Evolutionary conservation across 2,797 vertebrate genomes (phyloP), one percentile per base, ranked within the genome.

Genomic region (Manis pentadactyla): DNA sequence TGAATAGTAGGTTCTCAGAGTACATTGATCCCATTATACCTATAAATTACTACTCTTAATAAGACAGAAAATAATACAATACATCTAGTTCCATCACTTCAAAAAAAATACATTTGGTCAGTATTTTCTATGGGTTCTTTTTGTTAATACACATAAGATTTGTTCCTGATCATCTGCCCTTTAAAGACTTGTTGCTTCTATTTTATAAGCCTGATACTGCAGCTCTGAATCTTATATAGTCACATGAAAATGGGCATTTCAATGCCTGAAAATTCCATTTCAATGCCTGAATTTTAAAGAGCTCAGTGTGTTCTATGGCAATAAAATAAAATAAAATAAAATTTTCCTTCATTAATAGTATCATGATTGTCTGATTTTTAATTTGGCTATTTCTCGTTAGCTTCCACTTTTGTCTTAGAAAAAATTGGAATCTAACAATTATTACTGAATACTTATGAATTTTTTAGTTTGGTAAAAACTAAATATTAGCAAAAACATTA

Each of bases 161-260:
- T 75, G 53, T 71, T 93, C 23, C 64, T 68, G 51, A 37, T 64
- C 17, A 81, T 63, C 64, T 51, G 59, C 68, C 55, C 34, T 81
- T 90, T 94, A 90, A 84, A 93, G 53, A 93, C 27, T 5, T 7
- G 42, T 25, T 92, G 53, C 39, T 95, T 96, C 69, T 73, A 61
- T 94, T 95, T 87, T 83, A 92, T 29, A 57, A 75, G 55, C 31
- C 59, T 93, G 34, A 82, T 77, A 75, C 34, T 39, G 7, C 73
- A 71, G 49, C 25, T 14, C 21, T 91, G 61, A 81, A 71, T 94
- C 83, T 85, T 61, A 73, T 7, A 92, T 3, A 95, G 37, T 19
- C 53, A 55, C 27, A 63, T 84, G 59, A 92, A 81, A 95, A 77
- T 77, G 18, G 39, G 4, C 46, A 95, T 87, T 39, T 39, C 37